Base-by-base conservation (phyloP, 1,140 invertebrate genomes). In the Proales similis region DNA sequence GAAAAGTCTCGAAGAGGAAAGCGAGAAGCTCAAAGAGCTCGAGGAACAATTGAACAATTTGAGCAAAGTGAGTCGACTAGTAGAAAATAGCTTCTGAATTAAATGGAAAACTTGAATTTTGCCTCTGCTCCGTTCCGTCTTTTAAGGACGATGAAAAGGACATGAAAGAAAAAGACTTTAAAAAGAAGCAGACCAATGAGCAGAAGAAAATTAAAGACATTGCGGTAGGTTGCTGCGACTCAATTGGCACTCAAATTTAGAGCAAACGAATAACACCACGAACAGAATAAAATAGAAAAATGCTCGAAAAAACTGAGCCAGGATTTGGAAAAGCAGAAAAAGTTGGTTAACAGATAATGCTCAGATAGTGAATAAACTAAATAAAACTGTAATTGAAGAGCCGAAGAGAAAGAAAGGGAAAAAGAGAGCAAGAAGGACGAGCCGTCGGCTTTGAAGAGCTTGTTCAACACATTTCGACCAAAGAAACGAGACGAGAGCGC, bases 151-250 rank as follows among this genome's bases (percentile, higher is more conserved):
- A n/a, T n/a, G 36, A 39, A 20, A 5, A 36, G 12, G 45, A 17
- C 45, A 14, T 57, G n/a, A 57, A 57, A 36, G 51, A 57, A 57
- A 57, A 57, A 57, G 51, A 57, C 11, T 57, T 57, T 39, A 57
- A 57, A 42, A 57, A 57, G 29, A n/a, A 42, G 5, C 51, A 57
- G n/a, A 26, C 51, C 11, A 57, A 39, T 42, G 51, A 57, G 27
- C n/a, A 9, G 7, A 57, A 57, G 30, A 57, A 57, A 26, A 1
- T 42, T 24, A 57, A 57, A 14, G 51, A 57, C 2, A 17, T 57
- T 17, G 36, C 29, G 12, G 17, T 36, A 36, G 14, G 9, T 36
- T 36, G 9, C 14, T 36, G 9, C 14, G 9, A 9, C 9, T 36
- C 14, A 9, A 9, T 36, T 36, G 14, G 14, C 14, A 36, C 14